These are phyloP conservation scores for Himalopsyche japonica DNA, from an alignment of 2,888 invertebrate species.

Conservation along the genomic window DNA sequence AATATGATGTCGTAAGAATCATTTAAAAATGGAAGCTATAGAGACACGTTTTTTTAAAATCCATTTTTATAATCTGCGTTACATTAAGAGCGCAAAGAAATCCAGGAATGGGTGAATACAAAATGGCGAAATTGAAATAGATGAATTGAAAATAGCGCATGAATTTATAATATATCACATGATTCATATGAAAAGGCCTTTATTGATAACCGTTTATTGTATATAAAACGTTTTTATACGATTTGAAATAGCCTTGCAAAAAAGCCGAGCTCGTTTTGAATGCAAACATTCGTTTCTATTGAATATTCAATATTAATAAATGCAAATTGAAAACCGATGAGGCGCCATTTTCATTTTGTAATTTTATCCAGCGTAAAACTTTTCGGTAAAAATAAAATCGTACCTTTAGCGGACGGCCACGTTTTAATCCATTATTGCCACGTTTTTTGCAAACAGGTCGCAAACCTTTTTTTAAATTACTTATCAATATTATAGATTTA, in stretches of 20 bases:
- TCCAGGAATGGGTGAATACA: too few species aligned
- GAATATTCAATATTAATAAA: constrained; percentile 63
- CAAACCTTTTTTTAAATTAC: background rate
- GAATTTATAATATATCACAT: too few species aligned
- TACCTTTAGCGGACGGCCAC: background rate
- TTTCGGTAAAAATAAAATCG: background rate
- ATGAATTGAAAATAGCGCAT: too few species aligned
- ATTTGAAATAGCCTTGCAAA: background rate
- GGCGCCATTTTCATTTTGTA: constrained; percentile 61
- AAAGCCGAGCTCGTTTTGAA: constrained; percentile 16
- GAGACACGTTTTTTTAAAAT: too few species aligned
- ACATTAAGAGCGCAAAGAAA: too few species aligned
- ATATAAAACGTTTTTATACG: background rate
- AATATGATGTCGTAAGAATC: too few species aligned
- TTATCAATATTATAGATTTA: background rate
- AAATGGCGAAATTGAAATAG: too few species aligned
- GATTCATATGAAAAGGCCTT: background rate
- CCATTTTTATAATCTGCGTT: too few species aligned
- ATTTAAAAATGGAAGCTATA: too few species aligned
- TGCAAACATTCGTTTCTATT: constrained; percentile 43
- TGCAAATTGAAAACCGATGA: constrained; percentile 53
- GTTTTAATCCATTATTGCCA: constrained; percentile 13
- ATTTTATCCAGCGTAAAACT: constrained; percentile 47
- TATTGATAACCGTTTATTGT: background rate
- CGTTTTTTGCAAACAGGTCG: background rate